These are phyloP conservation scores for Oedothorax gibbosus DNA, from an alignment of 1,140 invertebrate genomes.

Conservation along the genomic window DNA sequence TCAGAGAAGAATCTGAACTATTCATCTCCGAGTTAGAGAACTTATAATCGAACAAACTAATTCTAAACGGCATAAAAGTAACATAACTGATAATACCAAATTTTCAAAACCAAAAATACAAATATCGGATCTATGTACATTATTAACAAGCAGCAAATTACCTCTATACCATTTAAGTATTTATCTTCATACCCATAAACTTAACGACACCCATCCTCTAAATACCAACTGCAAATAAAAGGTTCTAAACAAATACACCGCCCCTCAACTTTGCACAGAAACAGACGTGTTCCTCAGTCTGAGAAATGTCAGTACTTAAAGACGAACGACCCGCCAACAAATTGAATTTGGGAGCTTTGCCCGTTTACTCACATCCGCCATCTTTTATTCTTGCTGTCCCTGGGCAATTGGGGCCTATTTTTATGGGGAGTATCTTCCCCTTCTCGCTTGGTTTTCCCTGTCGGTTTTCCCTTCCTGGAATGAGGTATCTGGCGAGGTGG, in stretches of 20 bases:
- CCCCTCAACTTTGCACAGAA: neutral
- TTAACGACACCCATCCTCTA: too few species aligned
- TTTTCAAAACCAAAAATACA: too few species aligned
- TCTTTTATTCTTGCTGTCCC: neutral
- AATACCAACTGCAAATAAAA: too few species aligned
- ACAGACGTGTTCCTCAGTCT: neutral
- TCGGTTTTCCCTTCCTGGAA: neutral
- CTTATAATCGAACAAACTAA: too few species aligned
- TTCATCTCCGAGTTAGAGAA: too few species aligned
- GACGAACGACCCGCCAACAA: constrained; percentile 56
- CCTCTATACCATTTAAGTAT: neutral
- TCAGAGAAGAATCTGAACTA: too few species aligned
- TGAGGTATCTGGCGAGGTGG: too few species aligned
- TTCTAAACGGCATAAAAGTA: too few species aligned
- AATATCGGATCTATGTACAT: neutral
- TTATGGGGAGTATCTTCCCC: constrained; percentile 18
- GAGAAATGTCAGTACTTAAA: constrained; percentile 59
- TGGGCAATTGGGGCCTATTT: constrained; percentile 53
- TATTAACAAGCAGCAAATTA: neutral
- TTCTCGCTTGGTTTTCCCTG: neutral
- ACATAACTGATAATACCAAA: too few species aligned
- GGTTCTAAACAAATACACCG: neutral
- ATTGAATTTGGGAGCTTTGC: constrained; percentile 52
- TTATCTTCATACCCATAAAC: neutral
- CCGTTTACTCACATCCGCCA: neutral